A percentile compares a stretch with the other conserved stretches of the same genome.
These are phyloP conservation scores for Drosophila pectinifera DNA, from an alignment of 1,140 invertebrate genomes.

Conservation along the genomic window DNA sequence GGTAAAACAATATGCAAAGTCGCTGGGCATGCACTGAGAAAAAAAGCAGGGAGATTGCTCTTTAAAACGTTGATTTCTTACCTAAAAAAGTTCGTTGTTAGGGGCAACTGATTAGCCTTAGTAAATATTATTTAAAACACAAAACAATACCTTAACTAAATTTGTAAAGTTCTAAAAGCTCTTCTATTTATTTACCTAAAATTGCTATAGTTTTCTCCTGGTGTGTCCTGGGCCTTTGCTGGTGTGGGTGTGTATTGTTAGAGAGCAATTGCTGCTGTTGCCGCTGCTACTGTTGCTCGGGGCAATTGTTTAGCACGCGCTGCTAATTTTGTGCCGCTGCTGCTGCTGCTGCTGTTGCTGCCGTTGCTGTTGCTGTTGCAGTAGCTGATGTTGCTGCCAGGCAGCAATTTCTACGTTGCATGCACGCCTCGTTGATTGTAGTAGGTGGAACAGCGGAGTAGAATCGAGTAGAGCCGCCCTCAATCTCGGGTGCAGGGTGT, in stretches of 20 bases:
- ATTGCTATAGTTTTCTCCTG: neutral
- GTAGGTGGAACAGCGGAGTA: constrained; percentile 56
- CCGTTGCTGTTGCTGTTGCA: constrained; percentile 28
- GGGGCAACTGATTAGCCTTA: too few relatives aligned
- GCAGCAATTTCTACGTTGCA: constrained; percentile 79
- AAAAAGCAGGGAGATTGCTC: neutral
- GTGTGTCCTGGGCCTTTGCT: neutral
- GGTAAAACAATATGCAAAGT: constrained; percentile 76
- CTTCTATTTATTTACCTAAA: too few relatives aligned
- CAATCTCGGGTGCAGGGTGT: constrained; percentile 11
- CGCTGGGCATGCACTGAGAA: constrained; percentile 6
- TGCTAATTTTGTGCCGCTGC: constrained; percentile 76
- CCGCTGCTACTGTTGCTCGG: constrained; percentile 46
- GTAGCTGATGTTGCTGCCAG: constrained; percentile 51
- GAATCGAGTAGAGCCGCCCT: constrained; percentile 13
- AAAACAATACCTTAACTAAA: too few relatives aligned
- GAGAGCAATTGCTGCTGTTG: constrained; percentile 26
- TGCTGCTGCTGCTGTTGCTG: constrained; percentile 42
- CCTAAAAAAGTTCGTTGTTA: neutral
- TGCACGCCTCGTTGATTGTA: constrained; percentile 83
- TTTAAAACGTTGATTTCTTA: neutral
- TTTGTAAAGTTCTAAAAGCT: too few relatives aligned
- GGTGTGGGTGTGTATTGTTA: constrained; percentile 52
- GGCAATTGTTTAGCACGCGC: constrained; percentile 82
- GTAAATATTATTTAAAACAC: too few relatives aligned